A percentile compares a stretch with the other conserved stretches of the same genome.
phyloP scores from a whole-genome alignment of 2,113 vertebrate species.

The Sturnira hondurensis region DNA sequence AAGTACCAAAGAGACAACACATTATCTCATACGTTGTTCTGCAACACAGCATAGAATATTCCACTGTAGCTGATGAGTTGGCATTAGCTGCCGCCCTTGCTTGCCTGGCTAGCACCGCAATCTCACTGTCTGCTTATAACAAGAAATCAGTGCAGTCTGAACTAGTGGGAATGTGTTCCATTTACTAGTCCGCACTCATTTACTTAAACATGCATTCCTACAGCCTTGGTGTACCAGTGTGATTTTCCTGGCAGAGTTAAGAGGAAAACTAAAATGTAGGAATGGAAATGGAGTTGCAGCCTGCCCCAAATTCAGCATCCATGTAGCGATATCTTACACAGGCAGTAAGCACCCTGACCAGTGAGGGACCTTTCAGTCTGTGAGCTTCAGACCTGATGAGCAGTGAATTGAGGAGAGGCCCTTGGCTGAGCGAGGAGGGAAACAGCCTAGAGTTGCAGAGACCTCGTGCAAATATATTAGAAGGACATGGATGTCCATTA shows the following conservation, averaged over 20 bases:
- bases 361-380: background rate
- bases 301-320: background rate
- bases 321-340: background rate
- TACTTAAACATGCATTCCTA: background rate
- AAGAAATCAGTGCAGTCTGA: background rate
- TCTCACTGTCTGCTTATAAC: background rate
- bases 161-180: background rate
- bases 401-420: background rate
- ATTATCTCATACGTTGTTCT: background rate
- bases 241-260: background rate
- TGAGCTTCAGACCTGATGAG: background rate
- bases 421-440: background rate
- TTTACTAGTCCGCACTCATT: background rate
- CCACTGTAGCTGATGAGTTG: background rate
- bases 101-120: background rate
- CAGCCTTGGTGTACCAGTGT: background rate
- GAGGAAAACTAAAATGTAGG: background rate
- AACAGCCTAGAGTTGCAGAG: background rate
- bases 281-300: background rate
- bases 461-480: background rate
- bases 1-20: background rate
- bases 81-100: background rate
- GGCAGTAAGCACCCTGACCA: background rate
- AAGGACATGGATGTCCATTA: background rate
- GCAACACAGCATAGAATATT: background rate